phyloP scores from a whole-genome alignment of 92 coral and sea anemone species.

The Parazoanthus darwini region DNA sequence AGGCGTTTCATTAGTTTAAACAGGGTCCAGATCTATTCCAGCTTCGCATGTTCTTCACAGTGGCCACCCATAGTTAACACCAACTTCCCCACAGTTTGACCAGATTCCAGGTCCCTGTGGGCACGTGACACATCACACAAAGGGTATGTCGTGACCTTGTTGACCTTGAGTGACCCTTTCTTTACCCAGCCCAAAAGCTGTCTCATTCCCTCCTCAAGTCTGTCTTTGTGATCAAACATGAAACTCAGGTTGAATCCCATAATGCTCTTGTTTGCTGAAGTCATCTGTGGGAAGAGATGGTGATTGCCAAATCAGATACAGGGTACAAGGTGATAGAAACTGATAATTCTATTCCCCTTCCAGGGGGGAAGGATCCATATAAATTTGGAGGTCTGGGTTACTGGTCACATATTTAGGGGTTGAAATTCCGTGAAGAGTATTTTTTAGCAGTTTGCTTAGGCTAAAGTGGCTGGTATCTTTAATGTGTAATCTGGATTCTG shows the following conservation, averaged over 20 bases:
- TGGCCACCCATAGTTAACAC: constrained; percentile 76
- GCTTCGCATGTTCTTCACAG: background rate
- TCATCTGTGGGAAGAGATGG: constrained; percentile 65
- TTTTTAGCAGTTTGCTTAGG: too few species aligned
- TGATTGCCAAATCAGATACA: background rate
- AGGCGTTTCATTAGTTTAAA: too few species aligned
- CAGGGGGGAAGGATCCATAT: too few species aligned
- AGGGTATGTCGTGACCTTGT: constrained; percentile 85
- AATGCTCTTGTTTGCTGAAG: constrained; percentile 78
- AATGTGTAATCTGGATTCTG: too few species aligned
- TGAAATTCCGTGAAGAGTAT: too few species aligned
- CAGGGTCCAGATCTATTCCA: background rate
- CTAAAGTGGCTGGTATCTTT: too few species aligned
- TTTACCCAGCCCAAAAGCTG: constrained; percentile 85
- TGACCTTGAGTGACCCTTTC: constrained; percentile 72
- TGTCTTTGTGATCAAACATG: constrained; percentile 73
- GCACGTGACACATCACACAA: constrained; percentile 80
- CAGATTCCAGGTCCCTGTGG: constrained; percentile 93
- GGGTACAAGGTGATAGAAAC: too few species aligned
- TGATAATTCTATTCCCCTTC: too few species aligned
- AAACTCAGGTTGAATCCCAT: constrained; percentile 96
- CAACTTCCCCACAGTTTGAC: constrained; percentile 91
- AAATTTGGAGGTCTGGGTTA: too few species aligned
- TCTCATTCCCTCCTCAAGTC: constrained; percentile 78
- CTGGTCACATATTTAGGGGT: too few species aligned